Percentiles rank a stretch among this genome's conserved stretches.
phyloP scores from a whole-genome alignment of 1,140 invertebrate species.

The Macrostomum lignano region DNA sequence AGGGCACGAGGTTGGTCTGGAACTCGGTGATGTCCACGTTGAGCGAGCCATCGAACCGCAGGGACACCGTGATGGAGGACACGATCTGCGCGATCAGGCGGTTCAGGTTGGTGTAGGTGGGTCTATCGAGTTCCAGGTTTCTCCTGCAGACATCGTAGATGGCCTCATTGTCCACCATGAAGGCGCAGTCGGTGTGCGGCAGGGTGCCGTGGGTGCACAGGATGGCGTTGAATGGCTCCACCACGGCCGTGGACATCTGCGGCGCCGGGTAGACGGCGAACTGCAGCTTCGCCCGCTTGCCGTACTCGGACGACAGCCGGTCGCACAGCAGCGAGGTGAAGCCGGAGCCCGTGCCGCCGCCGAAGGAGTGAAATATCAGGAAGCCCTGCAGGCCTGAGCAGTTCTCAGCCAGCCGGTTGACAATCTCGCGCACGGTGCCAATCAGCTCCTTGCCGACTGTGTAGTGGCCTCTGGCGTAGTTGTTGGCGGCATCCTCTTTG shows the following conservation, averaged over 20 bases:
- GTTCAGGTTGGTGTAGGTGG: conserved; percentile 18
- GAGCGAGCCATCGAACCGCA: conserved; percentile 52
- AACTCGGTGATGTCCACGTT: conserved; percentile 41
- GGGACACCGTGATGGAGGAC: conserved; percentile 34
- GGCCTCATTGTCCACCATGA: conserved; percentile 28
- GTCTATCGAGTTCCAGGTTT: conserved; percentile 12
- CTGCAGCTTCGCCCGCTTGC: conserved; percentile 12
- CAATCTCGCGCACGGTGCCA: conserved; percentile 14
- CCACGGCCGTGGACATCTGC: conserved; percentile 14
- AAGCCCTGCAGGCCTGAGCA: conserved; percentile 52
- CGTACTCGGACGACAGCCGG: conserved; percentile 37
- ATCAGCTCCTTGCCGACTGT: conserved; percentile 21
- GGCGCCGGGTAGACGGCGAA: conserved; percentile 11
- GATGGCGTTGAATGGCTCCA: conserved; percentile 37
- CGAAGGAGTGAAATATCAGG: conserved; percentile 56
- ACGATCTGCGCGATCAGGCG: conserved; percentile 28
- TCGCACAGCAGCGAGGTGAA: conserved; percentile 58
- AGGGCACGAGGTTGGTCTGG: conserved; percentile 29
- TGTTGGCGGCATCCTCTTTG: conserved; percentile 24
- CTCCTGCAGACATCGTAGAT: conserved; percentile 19
- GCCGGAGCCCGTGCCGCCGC: conserved; percentile 56
- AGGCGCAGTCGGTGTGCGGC: conserved; percentile 44
- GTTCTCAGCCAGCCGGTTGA: conserved; percentile 33
- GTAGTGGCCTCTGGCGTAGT: conserved; percentile 21
- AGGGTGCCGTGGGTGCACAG: conserved; percentile 14